A percentile compares a stretch with the other conserved stretches of the same genome.
Evolutionary conservation across 37 sponge, comb jelly and placozoan genomes (phyloP).

Genomic region (Ephydatia muelleri): DNA sequence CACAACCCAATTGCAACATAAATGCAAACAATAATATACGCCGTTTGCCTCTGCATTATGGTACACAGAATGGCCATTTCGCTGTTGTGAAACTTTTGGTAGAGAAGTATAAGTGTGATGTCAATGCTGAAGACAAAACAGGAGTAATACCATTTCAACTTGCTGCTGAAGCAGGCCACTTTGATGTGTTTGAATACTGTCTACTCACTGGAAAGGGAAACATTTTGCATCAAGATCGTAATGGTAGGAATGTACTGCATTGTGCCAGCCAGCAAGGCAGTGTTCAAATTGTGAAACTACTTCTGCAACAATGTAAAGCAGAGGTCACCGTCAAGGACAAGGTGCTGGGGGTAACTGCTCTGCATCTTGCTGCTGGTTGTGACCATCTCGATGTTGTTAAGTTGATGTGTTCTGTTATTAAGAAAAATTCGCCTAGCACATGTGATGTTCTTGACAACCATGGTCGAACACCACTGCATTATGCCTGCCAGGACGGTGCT

Average conservation of each 20-base stretch:
- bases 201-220: constrained; percentile 10
- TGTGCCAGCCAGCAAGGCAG: constrained; percentile 53
- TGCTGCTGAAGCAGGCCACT: constrained; percentile 37
- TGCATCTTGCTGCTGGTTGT: constrained; percentile 22
- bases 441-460: constrained; percentile 21
- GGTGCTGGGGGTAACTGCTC: constrained; percentile 29
- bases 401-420: constrained; percentile 20
- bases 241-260: constrained; percentile 38
- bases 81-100: constrained; percentile 26
- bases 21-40: constrained; percentile 12
- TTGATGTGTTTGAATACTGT: constrained; percentile 26
- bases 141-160: constrained; percentile 41
- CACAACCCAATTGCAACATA: constrained; percentile 21
- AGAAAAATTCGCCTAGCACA: no score
- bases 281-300: constrained; percentile 38
- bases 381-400: constrained; percentile 19
- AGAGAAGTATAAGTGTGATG: constrained; percentile 11
- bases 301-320: constrained; percentile 24
- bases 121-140: constrained; percentile 19
- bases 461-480: constrained; percentile 63
- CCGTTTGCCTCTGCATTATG: constrained; percentile 44
- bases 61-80: constrained; percentile 39
- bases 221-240: not conserved
- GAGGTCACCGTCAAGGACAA: not conserved
- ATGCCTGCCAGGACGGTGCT: constrained; percentile 64